Conservation (phyloP, 2,113 vertebrate genomes). For the Falcunculus frontatus region DNA sequence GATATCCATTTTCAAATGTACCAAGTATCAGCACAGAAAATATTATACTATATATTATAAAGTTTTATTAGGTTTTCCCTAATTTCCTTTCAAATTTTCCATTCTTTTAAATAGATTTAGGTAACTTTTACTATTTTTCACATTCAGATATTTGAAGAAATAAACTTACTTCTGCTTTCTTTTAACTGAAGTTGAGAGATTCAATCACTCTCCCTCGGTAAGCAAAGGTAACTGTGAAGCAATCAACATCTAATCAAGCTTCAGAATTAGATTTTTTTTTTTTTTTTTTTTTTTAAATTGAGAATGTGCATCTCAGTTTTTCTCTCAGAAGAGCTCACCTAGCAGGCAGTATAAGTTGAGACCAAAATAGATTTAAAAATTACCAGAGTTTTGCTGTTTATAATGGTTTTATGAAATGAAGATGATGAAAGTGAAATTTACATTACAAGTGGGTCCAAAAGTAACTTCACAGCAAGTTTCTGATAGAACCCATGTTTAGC, state of each 20-base stretch:
- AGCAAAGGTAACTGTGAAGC: neutral
- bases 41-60: neutral
- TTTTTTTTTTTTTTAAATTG: neutral
- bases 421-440: neutral
- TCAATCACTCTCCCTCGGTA: neutral
- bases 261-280: neutral
- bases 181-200: neutral
- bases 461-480: neutral
- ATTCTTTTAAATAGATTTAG: neutral
- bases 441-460: neutral
- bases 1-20: neutral
- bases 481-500: neutral
- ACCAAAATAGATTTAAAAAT: neutral
- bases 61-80: neutral
- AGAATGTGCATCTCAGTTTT: neutral
- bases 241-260: slow-evolving; percentile 26
- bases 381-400: neutral
- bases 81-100: neutral
- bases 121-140: neutral
- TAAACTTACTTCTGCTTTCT: neutral
- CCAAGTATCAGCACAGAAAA: neutral
- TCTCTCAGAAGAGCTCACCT: neutral
- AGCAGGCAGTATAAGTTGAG: neutral
- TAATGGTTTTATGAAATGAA: neutral
- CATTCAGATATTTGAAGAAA: neutral